Evolutionary conservation across 2,113 vertebrate genomes (phyloP).

Genomic region (Ameiurus melas): DNA sequence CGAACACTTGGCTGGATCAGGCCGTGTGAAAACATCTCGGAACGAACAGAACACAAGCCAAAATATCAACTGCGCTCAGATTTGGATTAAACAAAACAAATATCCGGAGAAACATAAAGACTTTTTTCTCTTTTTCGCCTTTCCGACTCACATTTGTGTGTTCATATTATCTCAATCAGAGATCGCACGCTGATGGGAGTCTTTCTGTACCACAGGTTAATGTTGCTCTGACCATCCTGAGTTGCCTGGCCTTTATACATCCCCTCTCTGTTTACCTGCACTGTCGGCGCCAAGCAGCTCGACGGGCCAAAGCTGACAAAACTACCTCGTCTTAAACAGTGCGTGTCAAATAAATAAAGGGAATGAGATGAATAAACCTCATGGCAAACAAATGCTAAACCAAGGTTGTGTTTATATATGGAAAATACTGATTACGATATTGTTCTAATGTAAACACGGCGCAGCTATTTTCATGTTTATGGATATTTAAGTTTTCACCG

Average conservation of each 20-base stretch:
- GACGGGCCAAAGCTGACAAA: slow-evolving; percentile 37
- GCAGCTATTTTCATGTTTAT: neutral
- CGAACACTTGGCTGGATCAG: neutral
- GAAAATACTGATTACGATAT: neutral
- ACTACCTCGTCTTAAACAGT: neutral
- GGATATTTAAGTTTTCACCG: neutral
- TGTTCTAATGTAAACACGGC: neutral
- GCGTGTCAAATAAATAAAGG: neutral
- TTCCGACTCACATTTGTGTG: neutral
- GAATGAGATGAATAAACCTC: neutral
- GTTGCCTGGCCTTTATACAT: slow-evolving; percentile 78
- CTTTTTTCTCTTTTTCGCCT: neutral
- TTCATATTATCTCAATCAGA: neutral
- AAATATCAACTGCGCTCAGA: neutral
- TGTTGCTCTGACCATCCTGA: slow-evolving; percentile 71
- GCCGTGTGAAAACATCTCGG: neutral
- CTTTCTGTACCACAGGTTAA: slow-evolving; percentile 76
- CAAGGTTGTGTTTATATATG: neutral
- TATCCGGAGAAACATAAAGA: neutral
- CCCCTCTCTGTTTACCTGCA: slow-evolving; percentile 76
- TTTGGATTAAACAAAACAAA: neutral
- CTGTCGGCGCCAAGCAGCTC: slow-evolving; percentile 59
- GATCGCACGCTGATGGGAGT: neutral
- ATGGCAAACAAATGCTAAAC: neutral
- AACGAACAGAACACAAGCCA: neutral